Evolutionary conservation across 2,888 invertebrate species (phyloP).

Genomic region (Lepetodrilus schrolli): DNA sequence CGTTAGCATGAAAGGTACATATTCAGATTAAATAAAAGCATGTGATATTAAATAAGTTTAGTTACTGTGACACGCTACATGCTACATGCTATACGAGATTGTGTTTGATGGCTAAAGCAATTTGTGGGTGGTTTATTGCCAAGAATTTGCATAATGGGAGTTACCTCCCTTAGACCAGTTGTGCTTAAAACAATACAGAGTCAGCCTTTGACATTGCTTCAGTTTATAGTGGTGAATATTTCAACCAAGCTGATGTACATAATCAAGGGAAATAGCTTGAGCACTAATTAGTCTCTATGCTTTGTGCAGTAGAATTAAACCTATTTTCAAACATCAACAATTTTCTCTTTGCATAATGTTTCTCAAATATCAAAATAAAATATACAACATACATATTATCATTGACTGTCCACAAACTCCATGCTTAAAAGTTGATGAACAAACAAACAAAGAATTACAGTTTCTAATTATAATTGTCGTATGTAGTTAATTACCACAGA

Average conservation of each 20-base stretch:
- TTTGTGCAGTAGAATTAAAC: too few relatives aligned
- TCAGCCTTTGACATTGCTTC: too few relatives aligned
- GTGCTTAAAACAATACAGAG: not conserved
- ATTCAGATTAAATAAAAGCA: not conserved
- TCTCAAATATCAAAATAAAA: not conserved
- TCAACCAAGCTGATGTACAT: too few relatives aligned
- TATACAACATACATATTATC: not conserved
- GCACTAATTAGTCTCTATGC: too few relatives aligned
- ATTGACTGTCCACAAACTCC: not conserved
- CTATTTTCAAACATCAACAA: too few relatives aligned
- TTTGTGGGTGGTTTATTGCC: not conserved
- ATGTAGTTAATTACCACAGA: not conserved
- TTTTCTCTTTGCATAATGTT: too few relatives aligned
- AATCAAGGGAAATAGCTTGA: too few relatives aligned
- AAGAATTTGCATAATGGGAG: not conserved
- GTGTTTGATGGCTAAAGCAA: not conserved
- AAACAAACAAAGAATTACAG: not conserved
- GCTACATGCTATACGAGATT: not conserved
- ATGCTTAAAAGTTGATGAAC: not conserved
- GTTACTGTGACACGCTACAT: not conserved
- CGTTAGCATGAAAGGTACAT: not conserved
- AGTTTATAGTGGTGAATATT: too few relatives aligned
- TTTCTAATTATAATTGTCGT: not conserved
- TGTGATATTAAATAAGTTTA: not conserved
- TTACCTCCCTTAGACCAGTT: constrained; percentile 12